Percentiles rank a stretch among this genome's conserved stretches.
Evolutionary conservation across 2,113 vertebrate species (phyloP).

Genomic region (Indicator indicator): DNA sequence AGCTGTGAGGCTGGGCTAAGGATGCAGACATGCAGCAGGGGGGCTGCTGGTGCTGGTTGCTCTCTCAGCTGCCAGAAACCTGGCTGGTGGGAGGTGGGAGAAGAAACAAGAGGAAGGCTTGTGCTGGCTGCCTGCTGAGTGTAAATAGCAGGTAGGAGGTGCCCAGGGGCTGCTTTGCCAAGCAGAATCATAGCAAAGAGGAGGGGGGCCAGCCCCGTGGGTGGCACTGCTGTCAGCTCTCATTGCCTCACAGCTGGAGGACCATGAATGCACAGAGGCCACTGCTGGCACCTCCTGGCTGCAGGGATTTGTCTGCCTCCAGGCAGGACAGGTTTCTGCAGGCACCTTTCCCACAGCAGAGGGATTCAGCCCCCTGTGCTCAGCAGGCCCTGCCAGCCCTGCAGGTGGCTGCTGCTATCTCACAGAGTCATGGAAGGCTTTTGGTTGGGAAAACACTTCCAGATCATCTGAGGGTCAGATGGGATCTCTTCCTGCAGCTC

Average conservation of each 20-base stretch:
- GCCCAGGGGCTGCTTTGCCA: neutral
- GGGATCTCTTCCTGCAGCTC: too few species aligned
- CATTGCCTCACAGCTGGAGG: slow-evolving; percentile 53
- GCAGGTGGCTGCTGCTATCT: neutral
- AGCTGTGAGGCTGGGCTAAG: neutral
- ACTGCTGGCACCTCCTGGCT: slow-evolving; percentile 25
- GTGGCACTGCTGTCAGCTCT: slow-evolving; percentile 61
- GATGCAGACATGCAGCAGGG: neutral
- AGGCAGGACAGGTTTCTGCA: neutral
- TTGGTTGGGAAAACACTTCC: too few species aligned
- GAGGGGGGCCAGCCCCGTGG: neutral
- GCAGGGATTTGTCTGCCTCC: neutral
- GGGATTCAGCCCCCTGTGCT: neutral
- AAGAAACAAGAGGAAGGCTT: neutral
- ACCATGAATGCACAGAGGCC: slow-evolving; percentile 31
- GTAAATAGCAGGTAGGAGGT: neutral
- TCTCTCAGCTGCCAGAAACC: neutral
- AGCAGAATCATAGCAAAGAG: neutral
- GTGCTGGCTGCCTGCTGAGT: neutral
- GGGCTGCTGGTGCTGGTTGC: neutral
- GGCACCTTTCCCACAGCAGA: neutral
- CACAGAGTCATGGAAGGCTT: too few species aligned
- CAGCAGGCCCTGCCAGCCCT: neutral
- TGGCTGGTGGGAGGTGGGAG: neutral
- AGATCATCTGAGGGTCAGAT: too few species aligned